Conservation (phyloP, 2,888 invertebrate species). For the Aelia acuminata region DNA sequence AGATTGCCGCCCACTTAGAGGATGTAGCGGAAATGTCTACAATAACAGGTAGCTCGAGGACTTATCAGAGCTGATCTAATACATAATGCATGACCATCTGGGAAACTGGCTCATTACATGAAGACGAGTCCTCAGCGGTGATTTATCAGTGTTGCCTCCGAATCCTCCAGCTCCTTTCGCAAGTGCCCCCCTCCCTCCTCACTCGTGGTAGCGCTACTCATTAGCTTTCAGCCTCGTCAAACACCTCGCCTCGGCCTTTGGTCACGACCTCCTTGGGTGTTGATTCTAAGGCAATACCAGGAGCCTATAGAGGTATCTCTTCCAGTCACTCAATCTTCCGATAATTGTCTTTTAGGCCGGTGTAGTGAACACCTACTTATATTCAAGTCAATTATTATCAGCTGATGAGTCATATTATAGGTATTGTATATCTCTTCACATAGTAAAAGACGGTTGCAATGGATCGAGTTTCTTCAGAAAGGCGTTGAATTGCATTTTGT, state of each 20-base stretch:
- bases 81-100: conserved; percentile 57
- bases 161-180: conserved; percentile 39
- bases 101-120: conserved; percentile 58
- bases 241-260: neutral
- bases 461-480: too few relatives aligned
- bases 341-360: neutral
- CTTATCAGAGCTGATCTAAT: conserved; percentile 53
- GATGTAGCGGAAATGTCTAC: conserved; percentile 33
- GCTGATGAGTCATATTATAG: too few relatives aligned
- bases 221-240: conserved; percentile 26
- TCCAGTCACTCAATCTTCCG: neutral
- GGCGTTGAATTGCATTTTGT: too few relatives aligned
- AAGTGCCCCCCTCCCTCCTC: neutral
- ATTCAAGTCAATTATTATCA: too few relatives aligned
- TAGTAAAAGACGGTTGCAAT: too few relatives aligned
- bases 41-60: conserved; percentile 35
- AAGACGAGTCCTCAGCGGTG: conserved; percentile 28
- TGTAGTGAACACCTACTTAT: too few relatives aligned
- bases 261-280: neutral
- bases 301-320: neutral
- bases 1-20: conserved; percentile 8
- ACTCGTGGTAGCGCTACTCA: neutral
- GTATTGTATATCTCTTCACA: too few relatives aligned
- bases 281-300: conserved; percentile 11
- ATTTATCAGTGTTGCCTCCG: conserved; percentile 46